Evolutionary conservation across 2,797 vertebrate genomes (phyloP).

Genomic region (Myioborus miniatus): DNA sequence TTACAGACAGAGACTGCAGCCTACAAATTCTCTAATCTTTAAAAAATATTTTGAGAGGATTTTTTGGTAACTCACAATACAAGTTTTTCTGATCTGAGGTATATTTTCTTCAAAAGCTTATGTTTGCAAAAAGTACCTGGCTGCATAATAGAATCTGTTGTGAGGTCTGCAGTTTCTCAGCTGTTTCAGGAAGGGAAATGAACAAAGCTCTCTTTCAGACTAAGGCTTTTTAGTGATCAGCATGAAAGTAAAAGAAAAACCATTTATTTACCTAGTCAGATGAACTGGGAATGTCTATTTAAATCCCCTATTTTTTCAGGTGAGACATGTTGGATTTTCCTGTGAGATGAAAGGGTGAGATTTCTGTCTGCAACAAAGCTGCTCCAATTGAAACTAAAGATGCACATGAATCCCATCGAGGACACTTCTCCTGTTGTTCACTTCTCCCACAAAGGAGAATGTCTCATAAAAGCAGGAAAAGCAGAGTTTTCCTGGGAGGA

Average conservation of each 20-base stretch:
- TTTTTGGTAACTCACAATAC: constrained; percentile 15
- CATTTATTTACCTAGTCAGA: constrained; percentile 75
- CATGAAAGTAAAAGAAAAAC: constrained; percentile 75
- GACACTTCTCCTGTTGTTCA: constrained; percentile 82
- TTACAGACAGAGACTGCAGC: neutral
- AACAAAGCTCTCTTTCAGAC: constrained; percentile 38
- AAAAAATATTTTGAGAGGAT: neutral
- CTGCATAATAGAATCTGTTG: neutral
- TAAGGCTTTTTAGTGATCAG: constrained; percentile 82
- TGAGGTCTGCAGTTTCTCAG: neutral
- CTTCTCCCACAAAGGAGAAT: constrained; percentile 84
- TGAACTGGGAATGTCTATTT: constrained; percentile 68
- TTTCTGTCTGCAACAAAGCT: constrained; percentile 79
- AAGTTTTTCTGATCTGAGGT: constrained; percentile 9
- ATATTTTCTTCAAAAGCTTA: constrained; percentile 7
- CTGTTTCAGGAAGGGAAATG: neutral
- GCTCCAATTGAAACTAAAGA: constrained; percentile 82
- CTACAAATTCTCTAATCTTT: neutral
- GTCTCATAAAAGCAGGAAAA: constrained; percentile 86
- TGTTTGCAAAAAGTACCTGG: neutral
- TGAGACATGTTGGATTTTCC: constrained; percentile 72
- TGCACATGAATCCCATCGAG: constrained; percentile 88
- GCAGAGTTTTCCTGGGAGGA: constrained; percentile 86
- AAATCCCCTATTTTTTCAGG: constrained; percentile 57
- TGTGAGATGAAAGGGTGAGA: constrained; percentile 84